Evolutionary conservation across 2,888 invertebrate genomes (phyloP).

Genomic region (Nasonia oneida): DNA sequence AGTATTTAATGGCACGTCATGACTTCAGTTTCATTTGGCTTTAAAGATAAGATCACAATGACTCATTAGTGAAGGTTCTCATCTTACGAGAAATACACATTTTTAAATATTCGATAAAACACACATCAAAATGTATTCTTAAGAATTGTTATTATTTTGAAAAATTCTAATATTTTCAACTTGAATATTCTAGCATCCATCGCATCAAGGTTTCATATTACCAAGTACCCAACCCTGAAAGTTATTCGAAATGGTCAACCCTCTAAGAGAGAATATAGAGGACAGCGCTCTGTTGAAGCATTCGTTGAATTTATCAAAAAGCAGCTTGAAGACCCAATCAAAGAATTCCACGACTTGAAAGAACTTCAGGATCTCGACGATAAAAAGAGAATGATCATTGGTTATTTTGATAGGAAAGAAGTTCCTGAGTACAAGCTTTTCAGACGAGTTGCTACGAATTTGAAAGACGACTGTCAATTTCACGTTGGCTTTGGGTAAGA

Average conservation of each 20-base stretch:
- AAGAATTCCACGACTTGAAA: constrained; percentile 86
- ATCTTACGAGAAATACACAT: too few relatives aligned
- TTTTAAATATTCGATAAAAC: too few relatives aligned
- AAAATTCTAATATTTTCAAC: background rate
- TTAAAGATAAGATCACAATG: too few relatives aligned
- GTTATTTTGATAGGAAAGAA: constrained; percentile 92
- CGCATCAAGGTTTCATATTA: constrained; percentile 95
- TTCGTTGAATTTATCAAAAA: constrained; percentile 93
- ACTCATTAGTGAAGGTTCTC: too few relatives aligned
- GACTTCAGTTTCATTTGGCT: too few relatives aligned
- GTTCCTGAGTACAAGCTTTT: constrained; percentile 90
- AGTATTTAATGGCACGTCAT: too few relatives aligned
- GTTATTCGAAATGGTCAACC: constrained; percentile 94
- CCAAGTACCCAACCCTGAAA: constrained; percentile 99
- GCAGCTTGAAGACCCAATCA: constrained; percentile 92
- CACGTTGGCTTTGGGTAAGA: constrained; percentile 92
- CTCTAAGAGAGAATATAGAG: constrained; percentile 95
- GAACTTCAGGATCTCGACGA: constrained; percentile 89
- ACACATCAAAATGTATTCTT: too few relatives aligned
- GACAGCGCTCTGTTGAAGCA: constrained; percentile 93
- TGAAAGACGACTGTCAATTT: constrained; percentile 98
- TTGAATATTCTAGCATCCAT: constrained; percentile 82
- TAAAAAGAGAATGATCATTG: constrained; percentile 92
- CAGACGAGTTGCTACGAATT: constrained; percentile 89
- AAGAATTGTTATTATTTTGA: background rate